Evolutionary conservation across 2,888 invertebrate genomes (phyloP).

Genomic region (Phengaris alcon): DNA sequence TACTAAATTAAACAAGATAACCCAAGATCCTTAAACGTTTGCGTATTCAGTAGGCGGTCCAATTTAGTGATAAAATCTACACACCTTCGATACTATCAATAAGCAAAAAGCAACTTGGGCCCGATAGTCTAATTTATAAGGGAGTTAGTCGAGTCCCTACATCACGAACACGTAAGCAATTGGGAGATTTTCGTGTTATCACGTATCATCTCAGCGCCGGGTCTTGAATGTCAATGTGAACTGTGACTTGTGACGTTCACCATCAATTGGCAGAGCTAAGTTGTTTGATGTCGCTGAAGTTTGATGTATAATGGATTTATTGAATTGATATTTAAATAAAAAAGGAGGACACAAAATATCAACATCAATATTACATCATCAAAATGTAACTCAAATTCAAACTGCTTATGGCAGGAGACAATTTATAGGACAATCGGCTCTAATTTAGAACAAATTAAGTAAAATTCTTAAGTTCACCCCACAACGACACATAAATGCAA

Average conservation of each 20-base stretch:
- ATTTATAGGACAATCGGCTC: no score
- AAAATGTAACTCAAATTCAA: no score
- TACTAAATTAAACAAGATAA: slow-evolving; percentile 29
- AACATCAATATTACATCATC: no score
- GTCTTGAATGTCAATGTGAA: slow-evolving; percentile 56
- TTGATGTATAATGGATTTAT: background rate
- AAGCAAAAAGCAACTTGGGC: slow-evolving; percentile 68
- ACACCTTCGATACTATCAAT: slow-evolving; percentile 61
- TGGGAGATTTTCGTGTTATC: slow-evolving; percentile 79
- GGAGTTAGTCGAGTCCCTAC: slow-evolving; percentile 67
- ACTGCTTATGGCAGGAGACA: no score
- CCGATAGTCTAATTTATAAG: slow-evolving; percentile 71
- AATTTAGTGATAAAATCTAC: slow-evolving; percentile 73
- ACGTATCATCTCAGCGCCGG: slow-evolving; percentile 76
- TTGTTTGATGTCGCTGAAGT: slow-evolving; percentile 11
- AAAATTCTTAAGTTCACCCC: no score
- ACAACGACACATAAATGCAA: no score
- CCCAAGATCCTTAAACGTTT: slow-evolving; percentile 42
- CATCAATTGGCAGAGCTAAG: slow-evolving; percentile 44
- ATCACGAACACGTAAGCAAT: slow-evolving; percentile 76
- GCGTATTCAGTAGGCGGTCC: slow-evolving; percentile 66
- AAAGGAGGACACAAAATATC: no score
- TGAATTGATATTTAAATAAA: no score
- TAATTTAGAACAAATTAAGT: no score
- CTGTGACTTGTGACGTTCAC: slow-evolving; percentile 39